phyloP scores from a whole-genome alignment of 2,888 invertebrate species.

The Cremastinae sp. region DNA sequence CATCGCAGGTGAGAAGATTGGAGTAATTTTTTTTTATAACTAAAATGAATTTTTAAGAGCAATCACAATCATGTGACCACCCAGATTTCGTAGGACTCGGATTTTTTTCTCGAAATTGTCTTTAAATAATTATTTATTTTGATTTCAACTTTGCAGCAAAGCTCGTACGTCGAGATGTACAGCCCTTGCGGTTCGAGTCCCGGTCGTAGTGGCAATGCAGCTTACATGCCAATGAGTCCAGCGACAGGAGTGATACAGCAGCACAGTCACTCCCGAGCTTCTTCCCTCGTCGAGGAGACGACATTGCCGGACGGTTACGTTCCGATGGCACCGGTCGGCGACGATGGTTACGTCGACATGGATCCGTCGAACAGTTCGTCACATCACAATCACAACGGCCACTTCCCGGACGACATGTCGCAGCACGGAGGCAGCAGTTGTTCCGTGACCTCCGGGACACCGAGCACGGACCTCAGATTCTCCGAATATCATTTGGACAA shows the following conservation, averaged over 20 bases:
- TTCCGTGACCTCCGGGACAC: slow-evolving; percentile 89
- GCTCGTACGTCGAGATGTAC: slow-evolving; percentile 81
- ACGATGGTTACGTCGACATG: slow-evolving; percentile 85
- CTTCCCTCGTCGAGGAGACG: slow-evolving; percentile 83
- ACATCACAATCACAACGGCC: slow-evolving; percentile 68
- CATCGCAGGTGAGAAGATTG: slow-evolving; percentile 76
- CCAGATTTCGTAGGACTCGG: too few species aligned
- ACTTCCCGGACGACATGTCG: slow-evolving; percentile 81
- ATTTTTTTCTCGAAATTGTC: too few species aligned
- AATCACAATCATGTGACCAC: too few species aligned
- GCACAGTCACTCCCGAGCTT: slow-evolving; percentile 83
- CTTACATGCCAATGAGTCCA: slow-evolving; percentile 83
- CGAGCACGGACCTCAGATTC: slow-evolving; percentile 89
- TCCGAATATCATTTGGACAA: slow-evolving; percentile 91
- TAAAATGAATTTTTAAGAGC: background rate
- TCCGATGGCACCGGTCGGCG: slow-evolving; percentile 84
- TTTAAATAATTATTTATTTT: background rate
- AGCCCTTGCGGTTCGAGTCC: slow-evolving; percentile 82
- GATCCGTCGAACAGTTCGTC: slow-evolving; percentile 77
- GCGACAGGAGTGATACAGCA: slow-evolving; percentile 77
- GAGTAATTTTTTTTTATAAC: background rate
- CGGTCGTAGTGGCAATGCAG: slow-evolving; percentile 73
- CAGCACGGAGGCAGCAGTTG: slow-evolving; percentile 86
- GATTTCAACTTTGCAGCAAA: slow-evolving; percentile 70
- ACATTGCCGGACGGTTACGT: slow-evolving; percentile 83